A percentile compares a stretch with the other conserved stretches of the same genome.
Evolutionary conservation across 2,113 vertebrate species (phyloP).

Genomic region (Anguilla rostrata): DNA sequence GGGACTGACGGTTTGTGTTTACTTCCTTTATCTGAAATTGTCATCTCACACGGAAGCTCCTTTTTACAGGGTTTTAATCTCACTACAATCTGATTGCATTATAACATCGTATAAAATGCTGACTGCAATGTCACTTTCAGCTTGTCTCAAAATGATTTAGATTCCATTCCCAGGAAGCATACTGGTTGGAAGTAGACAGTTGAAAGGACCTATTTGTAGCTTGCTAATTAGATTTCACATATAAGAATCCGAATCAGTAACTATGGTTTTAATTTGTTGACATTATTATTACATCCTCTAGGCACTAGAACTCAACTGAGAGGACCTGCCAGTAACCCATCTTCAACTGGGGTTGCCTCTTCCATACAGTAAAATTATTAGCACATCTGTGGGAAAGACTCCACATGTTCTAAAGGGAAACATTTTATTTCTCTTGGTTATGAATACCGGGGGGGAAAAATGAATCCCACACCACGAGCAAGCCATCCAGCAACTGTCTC

Average conservation of each 20-base stretch:
- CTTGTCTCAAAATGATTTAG: too few relatives aligned
- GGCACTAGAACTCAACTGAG: neutral
- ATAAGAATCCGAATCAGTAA: too few relatives aligned
- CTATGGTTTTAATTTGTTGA: neutral
- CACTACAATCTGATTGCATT: neutral
- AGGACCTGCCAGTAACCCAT: neutral
- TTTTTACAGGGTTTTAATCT: neutral
- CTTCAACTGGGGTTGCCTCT: constrained; percentile 9
- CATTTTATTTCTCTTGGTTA: constrained; percentile 50
- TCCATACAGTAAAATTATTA: constrained; percentile 23
- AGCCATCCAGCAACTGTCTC: constrained; percentile 46
- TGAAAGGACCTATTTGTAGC: too few relatives aligned
- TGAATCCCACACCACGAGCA: constrained; percentile 54
- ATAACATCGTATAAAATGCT: neutral
- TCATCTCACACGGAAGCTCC: neutral
- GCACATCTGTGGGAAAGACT: constrained; percentile 34
- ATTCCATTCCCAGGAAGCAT: too few relatives aligned
- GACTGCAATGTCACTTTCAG: neutral
- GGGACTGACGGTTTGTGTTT: neutral
- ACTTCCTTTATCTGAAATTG: neutral
- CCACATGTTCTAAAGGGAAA: constrained; percentile 44
- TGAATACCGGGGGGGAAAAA: constrained; percentile 56
- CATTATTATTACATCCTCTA: neutral
- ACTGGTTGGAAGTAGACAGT: too few relatives aligned
- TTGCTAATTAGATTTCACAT: too few relatives aligned